These are phyloP conservation scores for Protodeltote pygarga DNA, from an alignment of 2,888 invertebrate species.

Conservation along the genomic window DNA sequence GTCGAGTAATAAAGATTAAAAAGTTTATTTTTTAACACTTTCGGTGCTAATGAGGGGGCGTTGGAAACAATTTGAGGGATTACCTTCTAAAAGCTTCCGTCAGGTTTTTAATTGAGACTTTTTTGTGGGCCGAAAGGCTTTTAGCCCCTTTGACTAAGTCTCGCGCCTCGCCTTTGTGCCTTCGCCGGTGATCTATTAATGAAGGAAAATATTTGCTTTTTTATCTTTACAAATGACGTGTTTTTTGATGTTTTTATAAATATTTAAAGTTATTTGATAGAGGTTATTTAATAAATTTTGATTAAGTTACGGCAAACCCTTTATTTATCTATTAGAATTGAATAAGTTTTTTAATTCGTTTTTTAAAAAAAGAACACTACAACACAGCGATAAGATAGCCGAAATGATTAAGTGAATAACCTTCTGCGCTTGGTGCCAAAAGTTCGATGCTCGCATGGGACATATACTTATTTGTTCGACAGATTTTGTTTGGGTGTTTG, in stretches of 20 bases:
- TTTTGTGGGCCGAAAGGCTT: conserved; percentile 84
- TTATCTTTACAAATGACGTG: conserved; percentile 50
- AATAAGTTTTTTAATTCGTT: conserved; percentile 30
- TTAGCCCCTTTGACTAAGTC: conserved; percentile 78
- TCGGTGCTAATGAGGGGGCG: conserved; percentile 87
- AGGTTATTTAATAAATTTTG: conserved; percentile 43
- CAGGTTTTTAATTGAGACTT: conserved; percentile 87
- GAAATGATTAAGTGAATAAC: no score
- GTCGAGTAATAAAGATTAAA: conserved; percentile 86
- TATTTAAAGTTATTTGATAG: conserved; percentile 50
- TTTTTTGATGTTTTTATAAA: conserved; percentile 44
- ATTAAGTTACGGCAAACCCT: conserved; percentile 32
- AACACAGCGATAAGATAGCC: no score
- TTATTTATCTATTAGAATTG: conserved; percentile 29
- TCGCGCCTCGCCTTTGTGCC: conserved; percentile 72
- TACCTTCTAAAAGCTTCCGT: conserved; percentile 87
- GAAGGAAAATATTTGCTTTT: conserved; percentile 73
- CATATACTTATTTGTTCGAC: no score
- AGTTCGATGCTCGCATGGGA: no score
- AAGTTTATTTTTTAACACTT: conserved; percentile 87
- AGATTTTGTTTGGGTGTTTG: no score
- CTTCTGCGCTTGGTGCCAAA: no score
- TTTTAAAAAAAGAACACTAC: conserved; percentile 5
- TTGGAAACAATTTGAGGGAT: conserved; percentile 87
- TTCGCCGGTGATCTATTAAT: conserved; percentile 82